Percentiles rank a stretch among this genome's conserved stretches.
Conservation (phyloP, 1,140 invertebrate species). For the Lepidurus couesii region DNA sequence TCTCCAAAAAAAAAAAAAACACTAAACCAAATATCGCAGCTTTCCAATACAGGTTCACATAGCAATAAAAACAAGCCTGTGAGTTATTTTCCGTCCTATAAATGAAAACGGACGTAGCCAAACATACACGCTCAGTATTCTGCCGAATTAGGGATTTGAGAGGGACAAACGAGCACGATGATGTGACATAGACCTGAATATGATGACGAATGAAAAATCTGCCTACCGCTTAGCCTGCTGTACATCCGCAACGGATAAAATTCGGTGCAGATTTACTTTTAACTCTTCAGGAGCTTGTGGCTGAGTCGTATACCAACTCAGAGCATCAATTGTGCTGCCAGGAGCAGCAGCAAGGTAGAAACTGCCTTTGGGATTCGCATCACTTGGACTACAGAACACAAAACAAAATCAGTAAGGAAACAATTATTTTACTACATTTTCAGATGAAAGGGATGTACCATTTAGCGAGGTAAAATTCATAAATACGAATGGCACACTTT, state of each 20-base stretch:
- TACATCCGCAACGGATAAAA: neutral
- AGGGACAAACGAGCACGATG: too few relatives aligned
- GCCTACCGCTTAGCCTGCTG: neutral
- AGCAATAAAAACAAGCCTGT: neutral
- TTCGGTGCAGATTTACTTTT: neutral
- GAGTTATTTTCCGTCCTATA: too few relatives aligned
- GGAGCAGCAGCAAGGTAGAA: neutral
- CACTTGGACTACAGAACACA: neutral
- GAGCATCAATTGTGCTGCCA: neutral
- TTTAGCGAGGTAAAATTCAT: slow-evolving; percentile 7
- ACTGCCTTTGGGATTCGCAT: neutral
- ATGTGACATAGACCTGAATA: too few relatives aligned
- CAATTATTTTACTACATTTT: neutral
- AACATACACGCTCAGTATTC: too few relatives aligned
- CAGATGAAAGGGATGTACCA: neutral
- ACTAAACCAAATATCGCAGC: neutral
- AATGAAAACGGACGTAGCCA: too few relatives aligned
- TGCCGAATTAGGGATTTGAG: too few relatives aligned
- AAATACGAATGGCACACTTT: neutral
- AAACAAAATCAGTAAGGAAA: neutral
- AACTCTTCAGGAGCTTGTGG: neutral
- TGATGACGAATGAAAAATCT: too few relatives aligned
- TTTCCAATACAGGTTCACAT: neutral
- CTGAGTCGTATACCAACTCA: neutral
- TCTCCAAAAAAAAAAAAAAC: too few relatives aligned